Evolutionary conservation across 2,113 vertebrate species (phyloP), one percentile per base, ranked within the genome.

Genomic region (Anas platyrhynchos): DNA sequence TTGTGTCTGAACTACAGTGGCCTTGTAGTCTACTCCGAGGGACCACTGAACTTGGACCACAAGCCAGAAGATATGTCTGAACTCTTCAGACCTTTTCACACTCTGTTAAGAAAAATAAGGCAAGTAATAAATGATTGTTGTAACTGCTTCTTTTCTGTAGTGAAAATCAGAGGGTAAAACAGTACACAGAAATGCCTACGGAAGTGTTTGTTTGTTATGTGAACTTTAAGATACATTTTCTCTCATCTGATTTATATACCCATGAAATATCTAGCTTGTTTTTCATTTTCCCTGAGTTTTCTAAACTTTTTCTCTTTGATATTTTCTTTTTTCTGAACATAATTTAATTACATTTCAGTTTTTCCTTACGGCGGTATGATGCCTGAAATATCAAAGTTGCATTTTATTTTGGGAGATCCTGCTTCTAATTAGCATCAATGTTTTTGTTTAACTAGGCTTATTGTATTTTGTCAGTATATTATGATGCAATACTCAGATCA

Each of bases 1-100:
- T 69, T 85, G 32, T 97, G 77, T 95, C 87, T 97, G 88, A 82
- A 96, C 95, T 97, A 73, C 97, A 99, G 99, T 85, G 99, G 99
- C 95, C 98, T 99, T 95, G 98, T 99, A 87, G 99, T 99, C 86
- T 99, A 99, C 93, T 98, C 99, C 0, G 99, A 99, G 38, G 99
- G 99, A 95, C 99, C 99, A 55, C 98, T 99, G 93, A 99, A 99
- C 97, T 96, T 99, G 91, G 99, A 99, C 89, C 98, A 98, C 91
- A 99, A 99, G 97, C 97, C 98, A 65, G 99, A 99, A 93, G 99
- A 99, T 96, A 99, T 99, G 98, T 99, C 99, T 9, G 99, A 99
- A 96, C 99, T 99, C 87, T 99, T 99, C 97, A 98, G 99, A 76
- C 99, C 99, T 83, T 99, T 99, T 97, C 99, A 99, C 94, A 99